Evolutionary conservation across 2,888 invertebrate genomes (phyloP).

Genomic region (Graphium colonna): DNA sequence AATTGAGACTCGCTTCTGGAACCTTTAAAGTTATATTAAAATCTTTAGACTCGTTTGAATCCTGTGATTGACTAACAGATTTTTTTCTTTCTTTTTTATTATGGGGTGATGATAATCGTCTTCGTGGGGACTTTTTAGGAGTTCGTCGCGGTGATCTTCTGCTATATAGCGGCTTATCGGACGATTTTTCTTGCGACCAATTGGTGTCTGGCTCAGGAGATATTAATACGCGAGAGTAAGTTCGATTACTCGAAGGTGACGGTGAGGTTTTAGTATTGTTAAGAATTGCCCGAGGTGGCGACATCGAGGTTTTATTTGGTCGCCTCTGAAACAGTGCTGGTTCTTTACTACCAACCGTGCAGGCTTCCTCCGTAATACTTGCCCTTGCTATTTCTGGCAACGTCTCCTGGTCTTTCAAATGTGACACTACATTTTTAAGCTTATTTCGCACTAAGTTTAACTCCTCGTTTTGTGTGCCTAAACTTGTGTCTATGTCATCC

Average conservation of each 20-base stretch:
- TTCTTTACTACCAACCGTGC: constrained; percentile 61
- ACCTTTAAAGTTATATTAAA: constrained; percentile 70
- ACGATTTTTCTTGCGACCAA: constrained; percentile 34
- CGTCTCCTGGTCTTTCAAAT: constrained; percentile 45
- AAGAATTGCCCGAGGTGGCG: constrained; percentile 29
- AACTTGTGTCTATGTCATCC: constrained; percentile 27
- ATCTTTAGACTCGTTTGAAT: constrained; percentile 44
- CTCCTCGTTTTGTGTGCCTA: constrained; percentile 36
- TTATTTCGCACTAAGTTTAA: constrained; percentile 57
- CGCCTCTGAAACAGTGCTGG: constrained; percentile 68
- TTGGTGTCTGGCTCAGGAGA: constrained; percentile 53
- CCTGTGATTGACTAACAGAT: constrained; percentile 37
- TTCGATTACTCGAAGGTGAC: constrained; percentile 34
- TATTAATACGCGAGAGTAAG: constrained; percentile 61
- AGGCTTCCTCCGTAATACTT: constrained; percentile 50
- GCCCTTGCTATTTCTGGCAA: constrained; percentile 63
- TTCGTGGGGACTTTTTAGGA: constrained; percentile 40
- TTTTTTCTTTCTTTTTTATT: constrained; percentile 62
- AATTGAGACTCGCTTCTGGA: constrained; percentile 61
- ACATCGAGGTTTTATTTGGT: constrained; percentile 45
- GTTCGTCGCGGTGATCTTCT: constrained; percentile 49
- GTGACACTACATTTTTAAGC: constrained; percentile 48
- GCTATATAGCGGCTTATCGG: constrained; percentile 51
- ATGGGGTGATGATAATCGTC: constrained; percentile 40
- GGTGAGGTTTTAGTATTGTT: neutral